Conservation (phyloP, 2,797 vertebrate species). For the Phoxinus dragarum region DNA sequence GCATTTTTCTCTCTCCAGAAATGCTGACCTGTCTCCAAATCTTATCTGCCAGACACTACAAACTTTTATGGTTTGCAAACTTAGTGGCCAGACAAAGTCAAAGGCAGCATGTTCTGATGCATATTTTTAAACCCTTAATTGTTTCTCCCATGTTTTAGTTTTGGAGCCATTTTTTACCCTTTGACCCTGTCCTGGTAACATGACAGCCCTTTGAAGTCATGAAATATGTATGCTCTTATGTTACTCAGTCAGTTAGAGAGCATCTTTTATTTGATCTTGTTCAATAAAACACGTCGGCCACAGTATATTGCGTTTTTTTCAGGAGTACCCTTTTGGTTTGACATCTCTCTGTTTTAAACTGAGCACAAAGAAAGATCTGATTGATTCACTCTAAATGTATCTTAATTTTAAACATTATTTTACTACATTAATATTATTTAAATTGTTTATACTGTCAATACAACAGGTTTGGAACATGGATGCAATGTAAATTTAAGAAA, state of each 20-base stretch:
- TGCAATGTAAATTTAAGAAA: neutral
- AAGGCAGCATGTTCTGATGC: neutral
- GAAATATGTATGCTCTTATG: slow-evolving; percentile 3
- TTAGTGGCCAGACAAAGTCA: neutral
- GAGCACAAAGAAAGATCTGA: neutral
- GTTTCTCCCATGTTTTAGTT: neutral
- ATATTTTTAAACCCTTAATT: neutral
- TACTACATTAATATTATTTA: neutral
- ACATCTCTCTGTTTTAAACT: neutral
- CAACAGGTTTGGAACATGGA: neutral
- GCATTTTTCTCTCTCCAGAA: slow-evolving; percentile 1
- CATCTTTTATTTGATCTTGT: slow-evolving; percentile 5
- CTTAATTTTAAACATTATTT: neutral
- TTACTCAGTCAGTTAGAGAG: neutral
- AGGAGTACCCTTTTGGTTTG: neutral
- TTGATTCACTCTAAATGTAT: neutral
- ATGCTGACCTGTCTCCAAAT: neutral
- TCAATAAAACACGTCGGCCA: neutral
- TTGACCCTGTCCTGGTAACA: neutral
- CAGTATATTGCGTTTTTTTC: slow-evolving; percentile 1
- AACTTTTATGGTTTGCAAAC: slow-evolving; percentile 36
- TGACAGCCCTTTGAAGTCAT: slow-evolving; percentile 6
- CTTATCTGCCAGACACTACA: neutral
- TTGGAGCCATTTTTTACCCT: neutral
- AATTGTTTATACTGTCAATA: slow-evolving; percentile 28